Base-by-base conservation (phyloP, 2,888 invertebrate species). In the Diaperis boleti region DNA sequence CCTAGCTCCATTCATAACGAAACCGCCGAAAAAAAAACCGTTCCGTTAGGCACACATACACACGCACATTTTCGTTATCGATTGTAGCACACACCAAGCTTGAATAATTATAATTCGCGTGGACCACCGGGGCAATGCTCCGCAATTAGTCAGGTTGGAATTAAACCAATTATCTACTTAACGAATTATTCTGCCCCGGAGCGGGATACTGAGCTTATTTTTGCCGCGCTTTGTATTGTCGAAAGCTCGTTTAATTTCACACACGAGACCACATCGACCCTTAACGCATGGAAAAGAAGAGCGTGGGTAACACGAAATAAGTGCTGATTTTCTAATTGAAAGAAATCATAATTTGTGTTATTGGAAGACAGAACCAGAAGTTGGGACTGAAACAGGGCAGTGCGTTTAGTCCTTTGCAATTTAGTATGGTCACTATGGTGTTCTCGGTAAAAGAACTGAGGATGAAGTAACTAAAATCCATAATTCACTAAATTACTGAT, bases 121-220 rank as follows among this genome's bases (percentile, higher is more conserved):
- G 41, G 18, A 17, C 41, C n/a, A 14, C 3, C 41, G 15, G 41
- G 10, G 20, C 20, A 18, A 42, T 42, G n/a, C 10, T 4, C n/a
- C 10, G 54, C 54, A 54, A 54, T 54, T 54, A 54, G 39, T 41
- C 54, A 41, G 54, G 54, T 15, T 54, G 15, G 54, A 54, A 54
- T 54, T 54, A 54, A 54, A 54, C 29, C 54, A 54, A 54, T 54
- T 39, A 54, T 54, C 54, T 35, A 54, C 22, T 54, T 54, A 54
- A 26, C 33, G 39, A 54, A 54, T 54, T 29, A 41, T 54, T 41
- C 54, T 13, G 35, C 29, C 54, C 54, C 41, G 39, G 41, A 41
- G 54, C 41, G 13, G 22, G 52, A 39, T 52, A n/a, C 15, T 3
- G 18, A 15, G 26, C 35, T 18, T 35, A 49, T 49, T 49, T 49